Evolutionary conservation across 2,113 vertebrate species (phyloP), one percentile per base, ranked within the genome.

Genomic region (Leptosomus discolor): DNA sequence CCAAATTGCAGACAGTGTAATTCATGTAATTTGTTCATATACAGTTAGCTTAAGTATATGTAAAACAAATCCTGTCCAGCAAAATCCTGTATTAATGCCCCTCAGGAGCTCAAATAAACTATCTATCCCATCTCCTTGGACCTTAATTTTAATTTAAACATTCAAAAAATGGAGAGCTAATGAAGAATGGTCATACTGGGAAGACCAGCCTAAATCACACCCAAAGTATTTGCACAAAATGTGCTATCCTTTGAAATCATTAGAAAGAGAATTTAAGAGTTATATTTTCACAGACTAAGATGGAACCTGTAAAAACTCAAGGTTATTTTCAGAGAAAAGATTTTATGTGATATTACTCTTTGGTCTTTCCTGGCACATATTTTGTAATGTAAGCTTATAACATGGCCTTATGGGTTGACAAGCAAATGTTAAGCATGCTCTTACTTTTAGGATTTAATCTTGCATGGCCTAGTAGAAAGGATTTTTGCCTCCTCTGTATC

Each of bases 401-500:
- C 34, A 37, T 30, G 87, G 13, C 8, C 30, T 91, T 60, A 69
- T 8, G 48, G 48, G 48, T 30, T 56, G n/a, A 18, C n/a, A 87
- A 65, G 39, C 65, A 85, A 45, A 71, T 57, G n/a, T 67, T 85
- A 92, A 64, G 24, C 14, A 67, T n/a, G 60, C 12, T 91, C 12
- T 16, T 90, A 74, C 48, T 83, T 70, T 70, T 70, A 92, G 57
- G 36, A 45, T 14, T 58, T 70, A 88, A 64, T 91, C n/a, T 79
- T 86, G 68, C 8, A 57, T 11, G 18, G 43, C 48, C 34, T 69
- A 87, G 34, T 41, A 96, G 60, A 90, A 94, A 45, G 34, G n/a
- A 65, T 54, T 41, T 94, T 87, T 92, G 90, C 77, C 56, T 77
- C 39, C 68, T 91, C 67, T 82, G 3, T 46, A 39, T 95, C 78